Conservation (phyloP, 2,797 vertebrate species). For the Arnoldichthys spilopterus region DNA sequence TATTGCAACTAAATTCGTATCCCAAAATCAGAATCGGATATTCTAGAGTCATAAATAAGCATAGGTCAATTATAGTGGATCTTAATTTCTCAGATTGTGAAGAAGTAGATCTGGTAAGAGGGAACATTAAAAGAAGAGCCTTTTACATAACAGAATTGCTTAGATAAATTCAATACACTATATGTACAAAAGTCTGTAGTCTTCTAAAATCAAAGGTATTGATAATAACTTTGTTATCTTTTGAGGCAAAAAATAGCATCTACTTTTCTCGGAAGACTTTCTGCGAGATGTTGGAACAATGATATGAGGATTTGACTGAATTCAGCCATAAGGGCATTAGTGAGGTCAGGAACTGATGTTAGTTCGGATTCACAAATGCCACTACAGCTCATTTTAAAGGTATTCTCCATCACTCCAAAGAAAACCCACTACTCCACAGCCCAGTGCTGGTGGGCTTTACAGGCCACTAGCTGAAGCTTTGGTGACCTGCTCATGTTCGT, state of each 20-base stretch:
- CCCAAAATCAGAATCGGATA: no score
- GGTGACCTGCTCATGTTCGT: not conserved
- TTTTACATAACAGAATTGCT: not conserved
- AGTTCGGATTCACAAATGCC: not conserved
- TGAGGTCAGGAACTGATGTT: not conserved
- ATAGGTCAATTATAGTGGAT: no score
- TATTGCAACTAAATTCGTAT: no score
- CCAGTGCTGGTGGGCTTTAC: not conserved
- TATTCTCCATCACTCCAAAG: not conserved
- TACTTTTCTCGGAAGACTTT: not conserved
- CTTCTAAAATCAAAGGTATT: not conserved
- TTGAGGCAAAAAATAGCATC: not conserved
- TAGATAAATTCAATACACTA: not conserved
- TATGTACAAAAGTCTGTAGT: not conserved
- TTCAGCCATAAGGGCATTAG: no score
- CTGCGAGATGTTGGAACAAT: not conserved
- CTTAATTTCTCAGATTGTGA: no score
- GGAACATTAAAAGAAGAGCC: no score
- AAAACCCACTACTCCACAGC: not conserved
- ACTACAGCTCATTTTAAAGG: not conserved
- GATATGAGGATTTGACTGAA: no score
- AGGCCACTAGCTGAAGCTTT: no score
- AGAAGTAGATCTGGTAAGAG: no score
- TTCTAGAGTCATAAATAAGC: no score
- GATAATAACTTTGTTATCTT: not conserved